A percentile compares a stretch with the other conserved stretches of the same genome.
These are phyloP conservation scores for Brachyistius frenatus DNA, from an alignment of 2,113 vertebrate genomes.

Conservation along the genomic window DNA sequence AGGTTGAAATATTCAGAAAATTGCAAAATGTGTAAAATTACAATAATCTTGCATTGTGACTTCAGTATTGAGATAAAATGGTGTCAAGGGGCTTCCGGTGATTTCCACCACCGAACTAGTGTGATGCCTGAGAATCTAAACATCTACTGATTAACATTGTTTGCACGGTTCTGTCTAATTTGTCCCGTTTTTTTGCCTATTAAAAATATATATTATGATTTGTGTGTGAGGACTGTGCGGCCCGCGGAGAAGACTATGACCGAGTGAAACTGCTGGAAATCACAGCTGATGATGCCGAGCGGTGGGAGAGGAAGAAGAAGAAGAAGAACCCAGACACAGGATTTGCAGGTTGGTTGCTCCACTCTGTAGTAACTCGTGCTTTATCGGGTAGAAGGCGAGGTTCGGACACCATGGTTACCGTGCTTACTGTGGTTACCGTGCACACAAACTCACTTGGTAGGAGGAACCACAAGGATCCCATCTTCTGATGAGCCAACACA, in stretches of 20 bases:
- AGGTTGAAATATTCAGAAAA: no score
- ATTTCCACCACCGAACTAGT: no score
- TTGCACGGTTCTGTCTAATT: background rate
- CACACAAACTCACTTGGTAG: no score
- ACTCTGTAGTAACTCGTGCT: background rate
- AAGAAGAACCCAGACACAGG: conserved; percentile 95
- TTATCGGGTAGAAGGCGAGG: background rate
- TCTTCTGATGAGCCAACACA: conserved; percentile 3
- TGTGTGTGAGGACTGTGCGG: conserved; percentile 89
- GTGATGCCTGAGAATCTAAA: no score
- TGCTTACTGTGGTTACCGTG: no score
- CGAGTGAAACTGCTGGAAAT: conserved; percentile 93
- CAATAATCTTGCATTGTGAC: no score
- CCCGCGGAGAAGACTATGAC: conserved; percentile 91
- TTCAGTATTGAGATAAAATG: no score
- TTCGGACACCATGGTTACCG: no score
- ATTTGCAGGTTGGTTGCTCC: conserved; percentile 89
- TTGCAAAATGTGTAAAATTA: no score
- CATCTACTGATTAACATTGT: no score
- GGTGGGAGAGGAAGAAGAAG: conserved; percentile 95
- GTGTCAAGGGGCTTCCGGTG: no score
- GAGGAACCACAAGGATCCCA: background rate
- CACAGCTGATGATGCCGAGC: conserved; percentile 94
- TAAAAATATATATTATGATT: background rate
- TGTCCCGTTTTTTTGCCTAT: background rate